Conservation (phyloP, 2,797 vertebrate genomes). For the Acridotheres tristis region DNA sequence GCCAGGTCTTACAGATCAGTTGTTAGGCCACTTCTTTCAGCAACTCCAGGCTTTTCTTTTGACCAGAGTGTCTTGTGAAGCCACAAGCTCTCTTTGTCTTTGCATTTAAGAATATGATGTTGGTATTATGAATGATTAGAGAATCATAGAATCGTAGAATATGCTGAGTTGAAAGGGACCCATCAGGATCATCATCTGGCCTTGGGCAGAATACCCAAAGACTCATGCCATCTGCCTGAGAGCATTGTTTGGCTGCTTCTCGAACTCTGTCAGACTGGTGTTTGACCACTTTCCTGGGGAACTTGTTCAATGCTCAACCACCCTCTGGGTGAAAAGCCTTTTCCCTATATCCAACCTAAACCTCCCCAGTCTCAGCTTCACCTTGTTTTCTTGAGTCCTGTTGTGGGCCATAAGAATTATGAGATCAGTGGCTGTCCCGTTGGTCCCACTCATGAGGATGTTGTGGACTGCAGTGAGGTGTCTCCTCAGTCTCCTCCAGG, state of each 20-base stretch:
- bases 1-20: not conserved
- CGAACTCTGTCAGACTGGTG: not conserved
- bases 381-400: not conserved
- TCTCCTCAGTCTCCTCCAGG: not conserved
- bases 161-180: not conserved
- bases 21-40: not conserved
- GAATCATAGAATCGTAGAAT: not conserved
- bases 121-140: not conserved
- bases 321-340: not conserved
- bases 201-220: not conserved
- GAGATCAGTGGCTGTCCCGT: not conserved
- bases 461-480: not conserved
- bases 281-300: not conserved
- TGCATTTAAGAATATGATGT: not conserved
- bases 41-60: not conserved
- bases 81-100: not conserved
- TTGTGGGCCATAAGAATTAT: not conserved
- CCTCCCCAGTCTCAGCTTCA: not conserved
- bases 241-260: not conserved
- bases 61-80: not conserved
- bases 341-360: not conserved
- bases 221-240: not conserved
- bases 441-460: rapidly evolving
- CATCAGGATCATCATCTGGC: not conserved
- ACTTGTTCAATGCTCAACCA: not conserved